Conservation (phyloP, 2,888 invertebrate genomes). For the Copidosoma aretas region DNA sequence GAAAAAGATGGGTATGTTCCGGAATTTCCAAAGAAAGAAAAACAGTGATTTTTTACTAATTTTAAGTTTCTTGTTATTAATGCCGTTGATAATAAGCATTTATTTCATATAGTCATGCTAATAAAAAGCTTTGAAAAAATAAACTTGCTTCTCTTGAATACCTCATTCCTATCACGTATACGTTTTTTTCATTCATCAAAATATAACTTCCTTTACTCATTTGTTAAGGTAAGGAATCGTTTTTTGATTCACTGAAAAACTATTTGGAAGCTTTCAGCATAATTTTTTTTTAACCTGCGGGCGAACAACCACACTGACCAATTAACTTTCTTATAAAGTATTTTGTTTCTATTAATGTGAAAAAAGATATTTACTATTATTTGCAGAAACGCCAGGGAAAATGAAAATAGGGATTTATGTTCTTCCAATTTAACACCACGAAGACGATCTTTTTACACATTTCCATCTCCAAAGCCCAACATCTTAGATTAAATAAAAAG, state of each 20-base stretch:
- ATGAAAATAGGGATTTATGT: slow-evolving; percentile 6
- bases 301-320: too few species aligned
- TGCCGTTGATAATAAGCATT: slow-evolving; percentile 43
- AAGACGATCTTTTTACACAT: slow-evolving; percentile 25
- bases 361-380: slow-evolving; percentile 10
- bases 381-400: slow-evolving; percentile 18
- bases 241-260: slow-evolving; percentile 11
- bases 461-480: slow-evolving; percentile 22
- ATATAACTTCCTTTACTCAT: neutral
- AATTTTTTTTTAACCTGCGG: slow-evolving; percentile 2
- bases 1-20: slow-evolving; percentile 87
- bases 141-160: slow-evolving; percentile 20
- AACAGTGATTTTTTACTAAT: slow-evolving; percentile 59
- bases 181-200: neutral
- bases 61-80: slow-evolving; percentile 52
- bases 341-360: neutral
- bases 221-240: slow-evolving; percentile 13
- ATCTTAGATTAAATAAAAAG: slow-evolving; percentile 9
- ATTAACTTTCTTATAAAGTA: neutral
- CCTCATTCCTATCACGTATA: slow-evolving; percentile 16
- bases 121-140: slow-evolving; percentile 54
- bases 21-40: slow-evolving; percentile 62
- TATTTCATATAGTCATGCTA: slow-evolving; percentile 52
- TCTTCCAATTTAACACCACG: slow-evolving; percentile 11
- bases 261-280: neutral